These are phyloP conservation scores for Aphodius sticticus DNA, from an alignment of 2,888 invertebrate species.

Conservation along the genomic window DNA sequence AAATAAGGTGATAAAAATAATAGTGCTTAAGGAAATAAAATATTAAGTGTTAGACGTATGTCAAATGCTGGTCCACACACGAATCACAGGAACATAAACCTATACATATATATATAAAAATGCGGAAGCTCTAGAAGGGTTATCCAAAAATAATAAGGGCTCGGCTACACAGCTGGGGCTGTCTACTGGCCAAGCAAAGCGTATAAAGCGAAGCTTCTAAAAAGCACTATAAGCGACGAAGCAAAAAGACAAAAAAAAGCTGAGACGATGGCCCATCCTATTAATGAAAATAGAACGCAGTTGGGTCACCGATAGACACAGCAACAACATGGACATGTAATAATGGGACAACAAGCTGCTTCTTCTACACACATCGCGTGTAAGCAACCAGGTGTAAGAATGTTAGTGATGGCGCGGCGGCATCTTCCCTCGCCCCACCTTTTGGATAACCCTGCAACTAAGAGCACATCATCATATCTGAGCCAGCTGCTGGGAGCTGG, in stretches of 20 bases:
- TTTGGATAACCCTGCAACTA: constrained; percentile 68
- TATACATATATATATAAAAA: constrained; percentile 4
- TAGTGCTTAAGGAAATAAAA: constrained; percentile 7
- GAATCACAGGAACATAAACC: constrained; percentile 28
- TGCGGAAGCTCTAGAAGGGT: constrained; percentile 61
- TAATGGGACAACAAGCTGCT: constrained; percentile 49
- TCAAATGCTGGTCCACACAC: constrained; percentile 24
- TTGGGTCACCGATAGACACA: constrained; percentile 36
- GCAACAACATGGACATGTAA: constrained; percentile 47
- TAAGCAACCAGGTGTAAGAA: constrained; percentile 45
- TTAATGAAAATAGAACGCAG: constrained; percentile 22
- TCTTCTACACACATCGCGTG: constrained; percentile 52
- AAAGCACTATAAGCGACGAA: constrained; percentile 49
- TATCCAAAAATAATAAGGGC: constrained; percentile 57
- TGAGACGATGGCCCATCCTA: constrained; percentile 39
- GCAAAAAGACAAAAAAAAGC: constrained; percentile 43
- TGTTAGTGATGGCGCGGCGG: constrained; percentile 57
- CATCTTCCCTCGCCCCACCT: constrained; percentile 55
- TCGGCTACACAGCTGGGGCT: constrained; percentile 52
- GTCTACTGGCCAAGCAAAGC: constrained; percentile 52
- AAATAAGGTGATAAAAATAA: background rate
- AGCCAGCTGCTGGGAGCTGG: constrained; percentile 58
- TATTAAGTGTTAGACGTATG: constrained; percentile 5
- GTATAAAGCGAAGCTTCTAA: constrained; percentile 44
- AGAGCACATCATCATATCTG: constrained; percentile 67